Percentiles rank a stretch among this genome's conserved stretches.
These are phyloP conservation scores for Cryptus armator DNA, from an alignment of 2,888 invertebrate genomes.

Conservation along the genomic window DNA sequence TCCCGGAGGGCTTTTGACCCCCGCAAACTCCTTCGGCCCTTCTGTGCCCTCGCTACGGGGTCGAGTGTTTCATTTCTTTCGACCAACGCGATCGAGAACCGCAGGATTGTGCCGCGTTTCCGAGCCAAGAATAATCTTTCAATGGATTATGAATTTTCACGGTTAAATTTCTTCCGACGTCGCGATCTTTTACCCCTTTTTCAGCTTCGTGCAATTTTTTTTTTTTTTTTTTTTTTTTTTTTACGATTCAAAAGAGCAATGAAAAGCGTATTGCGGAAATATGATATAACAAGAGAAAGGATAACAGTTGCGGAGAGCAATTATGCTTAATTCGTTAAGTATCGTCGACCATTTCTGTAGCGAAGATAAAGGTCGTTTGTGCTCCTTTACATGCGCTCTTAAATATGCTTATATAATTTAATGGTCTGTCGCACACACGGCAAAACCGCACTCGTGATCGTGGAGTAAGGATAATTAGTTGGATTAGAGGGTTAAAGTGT, in stretches of 20 bases:
- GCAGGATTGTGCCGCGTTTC: no score
- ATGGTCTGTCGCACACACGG: slow-evolving; percentile 32
- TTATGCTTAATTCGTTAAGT: not conserved
- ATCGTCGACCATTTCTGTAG: not conserved
- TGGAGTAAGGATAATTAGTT: slow-evolving; percentile 26
- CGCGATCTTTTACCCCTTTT: no score
- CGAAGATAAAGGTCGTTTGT: not conserved
- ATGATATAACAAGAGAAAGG: not conserved
- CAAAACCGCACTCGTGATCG: slow-evolving; percentile 11
- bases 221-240: no score
- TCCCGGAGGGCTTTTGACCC: slow-evolving; percentile 22
- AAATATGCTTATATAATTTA: slow-evolving; percentile 41
- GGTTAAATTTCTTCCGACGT: no score
- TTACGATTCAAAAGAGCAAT: not conserved
- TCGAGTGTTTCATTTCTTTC: not conserved
- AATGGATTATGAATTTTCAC: no score
- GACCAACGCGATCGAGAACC: not conserved
- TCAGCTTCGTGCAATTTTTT: no score
- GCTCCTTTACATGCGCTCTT: not conserved
- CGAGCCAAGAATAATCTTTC: no score
- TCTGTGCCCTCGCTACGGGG: not conserved
- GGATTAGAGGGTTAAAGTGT: slow-evolving; percentile 39
- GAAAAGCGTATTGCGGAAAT: not conserved
- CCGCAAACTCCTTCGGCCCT: not conserved
- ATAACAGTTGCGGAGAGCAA: not conserved